These are phyloP conservation scores for Synergus laeviventris DNA, from an alignment of 2,888 invertebrate species.

Conservation along the genomic window DNA sequence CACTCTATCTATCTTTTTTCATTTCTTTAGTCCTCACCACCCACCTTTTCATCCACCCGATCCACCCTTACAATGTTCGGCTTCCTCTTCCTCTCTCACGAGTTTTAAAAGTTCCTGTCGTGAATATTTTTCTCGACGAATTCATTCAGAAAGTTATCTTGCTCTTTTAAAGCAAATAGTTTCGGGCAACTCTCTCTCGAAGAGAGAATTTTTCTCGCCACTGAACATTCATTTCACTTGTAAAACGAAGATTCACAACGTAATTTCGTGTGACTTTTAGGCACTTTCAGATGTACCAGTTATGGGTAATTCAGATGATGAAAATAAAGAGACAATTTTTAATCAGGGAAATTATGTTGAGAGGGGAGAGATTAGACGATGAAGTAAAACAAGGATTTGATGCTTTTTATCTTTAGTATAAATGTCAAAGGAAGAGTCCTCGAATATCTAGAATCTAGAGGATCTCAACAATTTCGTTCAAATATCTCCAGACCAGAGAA, in stretches of 20 bases:
- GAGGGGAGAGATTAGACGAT: background rate
- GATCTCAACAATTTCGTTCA: background rate
- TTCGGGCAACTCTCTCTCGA: background rate
- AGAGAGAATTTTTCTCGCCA: background rate
- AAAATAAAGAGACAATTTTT: background rate
- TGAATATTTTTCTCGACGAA: background rate
- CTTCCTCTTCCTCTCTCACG: background rate
- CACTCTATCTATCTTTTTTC: background rate
- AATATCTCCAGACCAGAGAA: background rate
- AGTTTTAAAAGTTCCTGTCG: background rate
- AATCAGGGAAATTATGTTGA: background rate
- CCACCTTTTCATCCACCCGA: background rate
- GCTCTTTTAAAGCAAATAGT: background rate
- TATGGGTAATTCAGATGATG: background rate
- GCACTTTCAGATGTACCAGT: background rate
- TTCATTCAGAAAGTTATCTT: background rate
- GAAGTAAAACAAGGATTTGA: background rate
- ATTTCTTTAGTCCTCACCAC: background rate
- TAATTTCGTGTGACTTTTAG: background rate
- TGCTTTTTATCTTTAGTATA: conserved; percentile 18
- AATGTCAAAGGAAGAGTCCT: conserved; percentile 15
- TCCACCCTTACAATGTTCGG: background rate
- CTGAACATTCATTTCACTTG: conserved; percentile 6
- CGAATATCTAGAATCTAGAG: conserved; percentile 14
- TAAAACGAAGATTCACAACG: background rate